phyloP scores from a whole-genome alignment of 2,113 vertebrate genomes.

The Nothobranchius furzeri region DNA sequence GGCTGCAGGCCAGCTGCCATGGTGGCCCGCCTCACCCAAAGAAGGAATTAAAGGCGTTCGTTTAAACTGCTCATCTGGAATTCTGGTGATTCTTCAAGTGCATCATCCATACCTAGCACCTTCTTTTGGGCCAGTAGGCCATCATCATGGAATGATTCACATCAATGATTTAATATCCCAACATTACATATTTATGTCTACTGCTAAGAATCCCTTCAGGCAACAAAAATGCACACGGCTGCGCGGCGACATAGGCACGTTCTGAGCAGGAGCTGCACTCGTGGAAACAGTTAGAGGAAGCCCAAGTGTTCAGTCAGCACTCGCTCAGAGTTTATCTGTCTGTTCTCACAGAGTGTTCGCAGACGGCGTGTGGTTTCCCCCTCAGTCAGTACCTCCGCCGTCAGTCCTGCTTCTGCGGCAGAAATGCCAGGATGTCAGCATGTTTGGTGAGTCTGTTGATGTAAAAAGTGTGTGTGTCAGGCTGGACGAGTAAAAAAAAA shows the following conservation, averaged over 20 bases:
- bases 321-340: slow-evolving; percentile 26
- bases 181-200: background rate
- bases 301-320: slow-evolving; percentile 5
- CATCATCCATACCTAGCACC: background rate
- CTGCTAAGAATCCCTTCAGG: background rate
- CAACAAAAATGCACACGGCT: background rate
- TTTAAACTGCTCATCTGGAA: slow-evolving; percentile 11
- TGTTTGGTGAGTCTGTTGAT: slow-evolving; percentile 86
- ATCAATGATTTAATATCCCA: too few species aligned
- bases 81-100: slow-evolving; percentile 17
- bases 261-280: background rate
- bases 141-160: too few species aligned
- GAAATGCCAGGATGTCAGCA: slow-evolving; percentile 96
- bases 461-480: slow-evolving; percentile 2
- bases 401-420: slow-evolving; percentile 86
- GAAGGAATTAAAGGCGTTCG: slow-evolving; percentile 32
- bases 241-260: background rate
- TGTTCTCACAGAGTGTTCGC: slow-evolving; percentile 77
- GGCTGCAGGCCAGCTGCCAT: slow-evolving; percentile 54
- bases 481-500: background rate
- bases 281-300: slow-evolving; percentile 8
- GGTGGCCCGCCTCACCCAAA: slow-evolving; percentile 39
- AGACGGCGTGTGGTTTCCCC: slow-evolving; percentile 87
- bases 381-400: slow-evolving; percentile 89
- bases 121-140: too few species aligned